Evolutionary conservation across 2,113 vertebrate genomes (phyloP), one percentile per base, ranked within the genome.

Genomic region (Cynopterus brachyotis): DNA sequence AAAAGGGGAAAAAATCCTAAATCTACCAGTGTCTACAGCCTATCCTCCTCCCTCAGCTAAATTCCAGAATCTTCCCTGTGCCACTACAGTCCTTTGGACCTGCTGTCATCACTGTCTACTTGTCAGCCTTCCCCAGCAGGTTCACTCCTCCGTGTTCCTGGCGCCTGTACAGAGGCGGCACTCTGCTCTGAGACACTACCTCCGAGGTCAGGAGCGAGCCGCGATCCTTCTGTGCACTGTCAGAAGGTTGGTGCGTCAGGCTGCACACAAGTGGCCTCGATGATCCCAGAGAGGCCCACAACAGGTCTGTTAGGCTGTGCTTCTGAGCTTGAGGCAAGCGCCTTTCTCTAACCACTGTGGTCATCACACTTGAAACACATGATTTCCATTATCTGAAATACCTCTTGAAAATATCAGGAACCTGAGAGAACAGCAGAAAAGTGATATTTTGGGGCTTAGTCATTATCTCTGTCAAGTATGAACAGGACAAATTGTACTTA

Each of bases 301-400:
- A 22, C 1, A 57, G 50, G 50, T 50, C 50, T 50, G 50, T 50
- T 50, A 76, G 60, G 42, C 1, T 2, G 19, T 19, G 60, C 47
- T 45, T 35, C 4, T 9, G 17, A 62, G 47, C 40, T 50, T 13
- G 55, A 60, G 30, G 59, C 62, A 67, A 90, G 30, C 0, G 5
- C 60, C 66, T 85, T 76, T 64, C 70, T 94, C 64, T 80, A 70
- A 67, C 81, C 60, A 85, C 40, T 11, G 1, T 28, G 72, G 4
- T 22, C 26, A 37, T 93, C 78, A 59, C 30, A 28, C 30, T 28
- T 28, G 30, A 45, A 96, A 79, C 94, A 89, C 1, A 4, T 70
- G 67, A 47, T 45, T 72, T 80, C 87, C n/a, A 26, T 76, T 70
- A 88, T 95, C 90, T 79, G 45, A 84, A 85, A 91, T 30, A 60